Evolutionary conservation across 2,113 vertebrate genomes (phyloP).

Genomic region (Plecturocebus donacophilus): DNA sequence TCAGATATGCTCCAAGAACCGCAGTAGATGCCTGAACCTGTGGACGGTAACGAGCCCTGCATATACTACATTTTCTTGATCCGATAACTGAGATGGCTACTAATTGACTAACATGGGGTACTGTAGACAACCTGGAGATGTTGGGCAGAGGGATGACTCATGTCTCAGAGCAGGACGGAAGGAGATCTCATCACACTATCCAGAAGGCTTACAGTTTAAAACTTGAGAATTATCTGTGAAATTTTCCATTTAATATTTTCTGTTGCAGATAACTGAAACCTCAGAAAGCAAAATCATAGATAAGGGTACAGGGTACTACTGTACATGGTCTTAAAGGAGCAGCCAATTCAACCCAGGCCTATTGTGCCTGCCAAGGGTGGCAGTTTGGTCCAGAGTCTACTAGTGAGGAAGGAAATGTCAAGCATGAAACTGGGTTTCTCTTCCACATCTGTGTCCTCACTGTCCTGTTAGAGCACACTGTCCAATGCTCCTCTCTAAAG

Average conservation of each 20-base stretch:
- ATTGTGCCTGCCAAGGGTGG: not conserved
- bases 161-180: not conserved
- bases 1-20: not conserved
- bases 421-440: not conserved
- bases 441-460: not conserved
- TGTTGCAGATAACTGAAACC: not conserved
- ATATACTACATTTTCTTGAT: not conserved
- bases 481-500: not conserved
- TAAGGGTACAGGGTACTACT: too few species aligned
- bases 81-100: not conserved
- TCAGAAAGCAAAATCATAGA: not conserved
- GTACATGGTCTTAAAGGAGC: not conserved
- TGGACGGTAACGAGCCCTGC: not conserved
- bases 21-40: not conserved
- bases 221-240: not conserved
- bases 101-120: not conserved
- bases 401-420: not conserved
- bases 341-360: not conserved
- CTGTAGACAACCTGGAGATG: not conserved
- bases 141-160: not conserved
- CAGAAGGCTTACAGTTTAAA: not conserved
- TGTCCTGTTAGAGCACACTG: not conserved
- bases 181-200: not conserved
- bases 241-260: not conserved
- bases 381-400: not conserved